phyloP scores from a whole-genome alignment of 2,888 invertebrate genomes.

The Halictus quadricinctus region DNA sequence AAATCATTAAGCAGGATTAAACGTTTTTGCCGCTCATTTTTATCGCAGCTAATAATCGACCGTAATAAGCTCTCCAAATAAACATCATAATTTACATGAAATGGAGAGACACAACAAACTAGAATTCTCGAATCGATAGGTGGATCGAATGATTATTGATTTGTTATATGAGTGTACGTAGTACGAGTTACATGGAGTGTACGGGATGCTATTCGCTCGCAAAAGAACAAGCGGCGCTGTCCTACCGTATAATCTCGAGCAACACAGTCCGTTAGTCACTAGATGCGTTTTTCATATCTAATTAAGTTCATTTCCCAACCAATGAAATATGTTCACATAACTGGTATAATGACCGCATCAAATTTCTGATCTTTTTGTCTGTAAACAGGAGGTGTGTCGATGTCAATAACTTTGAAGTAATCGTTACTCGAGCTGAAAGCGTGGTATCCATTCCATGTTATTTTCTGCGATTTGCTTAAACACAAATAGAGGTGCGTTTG shows the following conservation, averaged over 20 bases:
- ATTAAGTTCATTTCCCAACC: background rate
- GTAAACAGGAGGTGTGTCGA: background rate
- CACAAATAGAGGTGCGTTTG: no score
- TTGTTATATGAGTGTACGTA: background rate
- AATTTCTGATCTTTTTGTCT: background rate
- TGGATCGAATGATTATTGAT: background rate
- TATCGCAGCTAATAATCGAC: background rate
- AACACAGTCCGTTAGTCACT: background rate
- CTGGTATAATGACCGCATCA: background rate
- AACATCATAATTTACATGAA: background rate
- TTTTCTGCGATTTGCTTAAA: no score
- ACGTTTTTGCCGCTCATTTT: background rate
- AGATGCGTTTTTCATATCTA: conserved; percentile 2
- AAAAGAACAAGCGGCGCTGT: background rate
- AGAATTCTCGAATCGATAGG: background rate
- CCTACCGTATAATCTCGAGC: background rate
- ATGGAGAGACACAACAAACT: background rate
- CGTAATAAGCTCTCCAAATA: background rate
- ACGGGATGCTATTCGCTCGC: background rate
- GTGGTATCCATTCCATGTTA: background rate
- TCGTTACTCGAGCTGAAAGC: background rate
- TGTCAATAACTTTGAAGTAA: conserved; percentile 10
- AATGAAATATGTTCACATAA: conserved; percentile 9
- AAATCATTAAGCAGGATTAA: background rate
- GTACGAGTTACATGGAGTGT: background rate